These are phyloP conservation scores for Geotrupes spiniger DNA, from an alignment of 2,888 invertebrate species.

Conservation along the genomic window DNA sequence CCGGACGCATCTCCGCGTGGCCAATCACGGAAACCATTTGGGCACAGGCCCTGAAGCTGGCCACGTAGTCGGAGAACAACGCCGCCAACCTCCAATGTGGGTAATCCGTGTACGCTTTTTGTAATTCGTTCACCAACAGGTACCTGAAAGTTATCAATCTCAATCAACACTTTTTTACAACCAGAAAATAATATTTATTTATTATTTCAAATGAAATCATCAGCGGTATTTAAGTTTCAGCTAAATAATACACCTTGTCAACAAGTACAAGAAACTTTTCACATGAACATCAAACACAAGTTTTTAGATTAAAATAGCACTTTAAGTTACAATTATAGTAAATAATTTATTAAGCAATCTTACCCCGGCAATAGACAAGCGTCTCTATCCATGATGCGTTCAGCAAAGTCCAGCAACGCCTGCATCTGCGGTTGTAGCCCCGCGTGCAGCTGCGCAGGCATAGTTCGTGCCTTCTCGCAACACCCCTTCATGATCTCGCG, in stretches of 20 bases:
- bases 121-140: slow-evolving; percentile 92
- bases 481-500: slow-evolving; percentile 91
- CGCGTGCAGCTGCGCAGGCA: slow-evolving; percentile 77
- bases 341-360: too few species aligned
- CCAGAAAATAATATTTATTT: too few species aligned
- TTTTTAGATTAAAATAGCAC: too few species aligned
- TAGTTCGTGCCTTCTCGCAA: slow-evolving; percentile 81
- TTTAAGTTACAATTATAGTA: too few species aligned
- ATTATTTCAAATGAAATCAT: too few species aligned
- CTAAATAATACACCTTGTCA: too few species aligned
- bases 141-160: too few species aligned
- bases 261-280: too few species aligned
- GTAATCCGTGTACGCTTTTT: slow-evolving; percentile 82
- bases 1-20: slow-evolving; percentile 86
- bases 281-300: too few species aligned
- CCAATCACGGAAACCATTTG: slow-evolving; percentile 95
- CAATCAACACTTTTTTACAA: too few species aligned
- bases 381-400: slow-evolving; percentile 88
- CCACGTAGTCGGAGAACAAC: slow-evolving; percentile 82
- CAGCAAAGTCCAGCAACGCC: slow-evolving; percentile 76
- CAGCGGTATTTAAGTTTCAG: too few species aligned
- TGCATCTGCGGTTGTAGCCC: slow-evolving; percentile 78
- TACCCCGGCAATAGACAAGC: slow-evolving; percentile 87
- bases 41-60: slow-evolving; percentile 88
- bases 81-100: slow-evolving; percentile 93